These are phyloP conservation scores for Pipistrellus nathusii DNA, from an alignment of 2,797 vertebrate genomes.

Conservation along the genomic window DNA sequence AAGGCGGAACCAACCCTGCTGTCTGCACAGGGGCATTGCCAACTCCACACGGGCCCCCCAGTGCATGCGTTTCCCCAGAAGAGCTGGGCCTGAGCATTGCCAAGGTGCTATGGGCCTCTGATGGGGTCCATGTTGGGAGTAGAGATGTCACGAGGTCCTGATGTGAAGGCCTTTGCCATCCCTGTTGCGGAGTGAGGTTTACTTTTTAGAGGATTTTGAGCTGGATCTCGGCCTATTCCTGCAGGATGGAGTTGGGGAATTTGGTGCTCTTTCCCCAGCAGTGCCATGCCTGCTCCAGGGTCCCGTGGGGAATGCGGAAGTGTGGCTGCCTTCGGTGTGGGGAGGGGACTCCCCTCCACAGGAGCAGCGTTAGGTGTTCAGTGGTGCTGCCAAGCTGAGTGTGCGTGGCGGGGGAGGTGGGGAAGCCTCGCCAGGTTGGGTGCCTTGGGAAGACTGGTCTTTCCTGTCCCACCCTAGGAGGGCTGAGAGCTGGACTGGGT, in stretches of 20 bases:
- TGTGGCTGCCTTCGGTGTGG: not conserved
- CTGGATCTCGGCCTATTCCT: not conserved
- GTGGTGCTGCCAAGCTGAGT: not conserved
- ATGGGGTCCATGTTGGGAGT: not conserved
- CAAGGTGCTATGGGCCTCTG: constrained; percentile 61
- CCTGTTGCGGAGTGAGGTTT: not conserved
- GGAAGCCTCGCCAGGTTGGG: not conserved
- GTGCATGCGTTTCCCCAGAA: not conserved
- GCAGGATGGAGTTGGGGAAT: constrained; percentile 34
- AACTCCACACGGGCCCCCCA: not conserved
- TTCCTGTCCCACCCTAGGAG: not conserved
- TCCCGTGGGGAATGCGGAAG: not conserved
- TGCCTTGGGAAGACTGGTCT: not conserved
- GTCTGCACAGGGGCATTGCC: not conserved
- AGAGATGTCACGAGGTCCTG: not conserved
- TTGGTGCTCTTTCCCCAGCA: constrained; percentile 67
- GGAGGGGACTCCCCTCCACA: not conserved
- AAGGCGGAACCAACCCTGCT: not conserved
- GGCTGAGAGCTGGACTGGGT: not conserved
- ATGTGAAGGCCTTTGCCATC: not conserved
- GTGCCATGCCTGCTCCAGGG: not conserved
- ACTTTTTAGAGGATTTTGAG: constrained; percentile 12
- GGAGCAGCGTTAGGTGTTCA: not conserved
- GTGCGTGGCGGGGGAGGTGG: not conserved
- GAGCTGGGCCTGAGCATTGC: constrained; percentile 8